Evolutionary conservation across 2,888 invertebrate species (phyloP).

Genomic region (Germaria angustata): DNA sequence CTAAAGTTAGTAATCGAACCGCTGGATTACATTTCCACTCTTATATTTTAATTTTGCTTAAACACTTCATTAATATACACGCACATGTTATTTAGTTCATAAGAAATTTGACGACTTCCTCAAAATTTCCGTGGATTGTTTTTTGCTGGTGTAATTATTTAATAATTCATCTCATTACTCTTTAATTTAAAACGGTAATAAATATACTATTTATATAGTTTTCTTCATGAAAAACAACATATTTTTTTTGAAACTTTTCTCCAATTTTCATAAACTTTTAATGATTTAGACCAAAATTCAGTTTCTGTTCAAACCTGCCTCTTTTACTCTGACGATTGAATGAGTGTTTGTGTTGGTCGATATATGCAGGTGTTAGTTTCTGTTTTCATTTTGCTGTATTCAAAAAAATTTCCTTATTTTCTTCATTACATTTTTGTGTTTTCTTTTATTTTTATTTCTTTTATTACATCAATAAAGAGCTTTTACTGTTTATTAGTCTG

Average conservation of each 20-base stretch:
- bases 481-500: conserved; percentile 39
- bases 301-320: conserved; percentile 41
- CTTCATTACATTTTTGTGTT: conserved; percentile 29
- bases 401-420: conserved; percentile 33
- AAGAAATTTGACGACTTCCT: conserved; percentile 20
- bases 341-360: conserved; percentile 1
- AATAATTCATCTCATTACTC: conserved; percentile 16
- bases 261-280: conserved; percentile 47
- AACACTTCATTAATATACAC: conserved; percentile 11
- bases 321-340: not conserved
- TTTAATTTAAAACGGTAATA: not conserved
- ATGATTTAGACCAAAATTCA: conserved; percentile 59
- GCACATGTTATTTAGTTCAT: conserved; percentile 29
- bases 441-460: conserved; percentile 5
- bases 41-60: not conserved
- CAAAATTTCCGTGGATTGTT: conserved; percentile 1
- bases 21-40: conserved; percentile 7
- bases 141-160: conserved; percentile 13
- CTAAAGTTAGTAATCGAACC: conserved; percentile 17
- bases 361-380: conserved; percentile 20
- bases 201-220: not conserved
- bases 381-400: conserved; percentile 54
- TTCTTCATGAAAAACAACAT: not conserved
- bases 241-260: conserved; percentile 46
- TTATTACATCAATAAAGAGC: conserved; percentile 55